Evolutionary conservation across 2,797 vertebrate species (phyloP).

Genomic region (Setipinna tenuifilis): DNA sequence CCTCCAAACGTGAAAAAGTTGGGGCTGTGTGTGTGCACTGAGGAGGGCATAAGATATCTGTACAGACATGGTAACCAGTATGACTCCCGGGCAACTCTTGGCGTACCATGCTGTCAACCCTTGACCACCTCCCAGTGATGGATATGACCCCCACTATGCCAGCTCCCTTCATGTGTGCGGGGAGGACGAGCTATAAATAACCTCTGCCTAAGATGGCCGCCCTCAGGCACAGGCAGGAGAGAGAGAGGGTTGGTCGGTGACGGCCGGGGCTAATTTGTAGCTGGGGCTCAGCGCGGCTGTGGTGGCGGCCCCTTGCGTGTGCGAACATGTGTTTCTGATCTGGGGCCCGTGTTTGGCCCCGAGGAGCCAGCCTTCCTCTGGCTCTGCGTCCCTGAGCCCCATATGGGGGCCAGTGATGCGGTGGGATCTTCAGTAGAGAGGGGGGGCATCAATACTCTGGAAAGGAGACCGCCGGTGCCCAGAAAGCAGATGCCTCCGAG

Average conservation of each 20-base stretch:
- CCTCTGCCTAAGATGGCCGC: background rate
- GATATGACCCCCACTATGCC: background rate
- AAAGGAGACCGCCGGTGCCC: constrained; percentile 47
- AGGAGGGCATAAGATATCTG: background rate
- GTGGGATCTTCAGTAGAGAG: background rate
- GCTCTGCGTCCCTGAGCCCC: background rate
- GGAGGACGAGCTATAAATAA: background rate
- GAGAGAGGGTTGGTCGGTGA: constrained; percentile 33
- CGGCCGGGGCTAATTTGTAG: constrained; percentile 45
- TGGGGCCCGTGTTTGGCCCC: constrained; percentile 24
- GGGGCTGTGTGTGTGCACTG: background rate
- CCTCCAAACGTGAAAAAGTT: background rate
- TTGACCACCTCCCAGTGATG: background rate
- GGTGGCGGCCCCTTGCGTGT: too few species aligned
- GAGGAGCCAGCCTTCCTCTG: background rate
- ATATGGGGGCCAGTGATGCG: background rate
- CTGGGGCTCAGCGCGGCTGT: constrained; percentile 39
- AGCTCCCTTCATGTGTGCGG: background rate
- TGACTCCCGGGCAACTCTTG: background rate
- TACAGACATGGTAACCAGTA: background rate
- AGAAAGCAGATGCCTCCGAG: constrained; percentile 33
- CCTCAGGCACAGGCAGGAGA: constrained; percentile 13
- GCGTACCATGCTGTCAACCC: background rate
- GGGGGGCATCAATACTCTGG: constrained; percentile 7
- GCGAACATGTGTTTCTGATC: constrained; percentile 49